A percentile compares a stretch with the other conserved stretches of the same genome.
These are phyloP conservation scores for Pseudomyrmex concolor DNA, from an alignment of 1,140 invertebrate genomes.

Conservation along the genomic window DNA sequence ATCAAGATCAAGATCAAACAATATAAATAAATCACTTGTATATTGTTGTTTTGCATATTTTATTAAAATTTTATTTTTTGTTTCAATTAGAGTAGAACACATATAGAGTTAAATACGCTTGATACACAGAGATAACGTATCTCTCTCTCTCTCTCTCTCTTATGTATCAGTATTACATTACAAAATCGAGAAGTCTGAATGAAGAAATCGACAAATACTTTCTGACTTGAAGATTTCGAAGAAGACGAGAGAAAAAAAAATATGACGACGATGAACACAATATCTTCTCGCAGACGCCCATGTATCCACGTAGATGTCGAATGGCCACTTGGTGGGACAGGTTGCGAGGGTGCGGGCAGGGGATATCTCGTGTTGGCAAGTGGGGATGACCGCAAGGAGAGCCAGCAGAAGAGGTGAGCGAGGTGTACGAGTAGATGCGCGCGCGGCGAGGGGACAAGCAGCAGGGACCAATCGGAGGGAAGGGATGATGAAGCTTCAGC, in stretches of 20 bases:
- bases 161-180: background rate
- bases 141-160: too few relatives aligned
- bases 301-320: constrained; percentile 47
- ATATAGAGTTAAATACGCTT: too few relatives aligned
- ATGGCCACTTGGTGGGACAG: background rate
- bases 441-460: constrained; percentile 23
- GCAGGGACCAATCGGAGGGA: constrained; percentile 58
- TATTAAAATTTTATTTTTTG: too few relatives aligned
- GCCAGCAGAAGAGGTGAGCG: constrained; percentile 29
- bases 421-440: constrained; percentile 6
- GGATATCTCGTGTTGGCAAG: background rate
- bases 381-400: constrained; percentile 65
- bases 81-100: too few relatives aligned
- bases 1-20: too few relatives aligned
- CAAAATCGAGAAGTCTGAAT: background rate
- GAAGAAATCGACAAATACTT: background rate
- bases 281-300: constrained; percentile 22
- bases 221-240: background rate
- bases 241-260: background rate
- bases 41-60: too few relatives aligned
- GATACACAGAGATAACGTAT: too few relatives aligned
- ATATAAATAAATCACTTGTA: too few relatives aligned
- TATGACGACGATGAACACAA: too few relatives aligned
- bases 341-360: constrained; percentile 8
- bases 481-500: constrained; percentile 74